Percentiles rank a stretch among this genome's conserved stretches.
Conservation (phyloP, 2,797 vertebrate genomes). For the Podarcis lilfordi region DNA sequence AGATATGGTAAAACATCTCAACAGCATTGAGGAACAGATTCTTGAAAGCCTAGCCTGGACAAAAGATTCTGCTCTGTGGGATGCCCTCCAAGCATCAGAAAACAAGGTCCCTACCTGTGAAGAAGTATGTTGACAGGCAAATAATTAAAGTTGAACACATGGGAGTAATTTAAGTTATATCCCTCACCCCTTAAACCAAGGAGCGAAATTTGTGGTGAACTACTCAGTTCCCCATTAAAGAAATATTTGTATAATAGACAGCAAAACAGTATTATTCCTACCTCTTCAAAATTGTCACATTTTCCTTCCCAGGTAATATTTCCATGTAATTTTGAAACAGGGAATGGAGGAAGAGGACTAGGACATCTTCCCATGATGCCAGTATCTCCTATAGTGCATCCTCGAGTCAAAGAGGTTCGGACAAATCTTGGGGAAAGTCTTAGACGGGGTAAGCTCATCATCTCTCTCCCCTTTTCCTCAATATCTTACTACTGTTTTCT, state of each 20-base stretch:
- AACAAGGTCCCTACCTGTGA: constrained; percentile 92
- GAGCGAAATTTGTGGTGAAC: background rate
- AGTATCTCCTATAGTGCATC: constrained; percentile 92
- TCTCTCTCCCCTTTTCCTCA: constrained; percentile 68
- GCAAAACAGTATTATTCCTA: background rate
- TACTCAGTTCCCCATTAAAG: background rate
- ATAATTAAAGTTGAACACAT: background rate
- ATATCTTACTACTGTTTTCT: background rate
- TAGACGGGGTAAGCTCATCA: constrained; percentile 80
- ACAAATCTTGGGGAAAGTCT: constrained; percentile 85
- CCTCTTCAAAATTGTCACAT: background rate
- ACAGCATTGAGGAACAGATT: constrained; percentile 95
- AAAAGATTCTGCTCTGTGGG: constrained; percentile 88
- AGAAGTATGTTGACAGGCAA: constrained; percentile 82
- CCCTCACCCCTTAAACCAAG: background rate
- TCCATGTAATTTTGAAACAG: constrained; percentile 89
- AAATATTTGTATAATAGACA: background rate
- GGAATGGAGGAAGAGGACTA: constrained; percentile 75
- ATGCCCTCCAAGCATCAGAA: constrained; percentile 82
- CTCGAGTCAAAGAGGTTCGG: constrained; percentile 93
- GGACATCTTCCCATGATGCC: constrained; percentile 91
- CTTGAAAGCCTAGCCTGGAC: constrained; percentile 93
- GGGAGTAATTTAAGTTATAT: background rate
- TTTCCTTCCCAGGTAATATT: constrained; percentile 88
- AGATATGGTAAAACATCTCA: constrained; percentile 98